Percentiles rank a stretch among this genome's conserved stretches.
Evolutionary conservation across 2,113 vertebrate species (phyloP).

Genomic region (Eulemur macaco): DNA sequence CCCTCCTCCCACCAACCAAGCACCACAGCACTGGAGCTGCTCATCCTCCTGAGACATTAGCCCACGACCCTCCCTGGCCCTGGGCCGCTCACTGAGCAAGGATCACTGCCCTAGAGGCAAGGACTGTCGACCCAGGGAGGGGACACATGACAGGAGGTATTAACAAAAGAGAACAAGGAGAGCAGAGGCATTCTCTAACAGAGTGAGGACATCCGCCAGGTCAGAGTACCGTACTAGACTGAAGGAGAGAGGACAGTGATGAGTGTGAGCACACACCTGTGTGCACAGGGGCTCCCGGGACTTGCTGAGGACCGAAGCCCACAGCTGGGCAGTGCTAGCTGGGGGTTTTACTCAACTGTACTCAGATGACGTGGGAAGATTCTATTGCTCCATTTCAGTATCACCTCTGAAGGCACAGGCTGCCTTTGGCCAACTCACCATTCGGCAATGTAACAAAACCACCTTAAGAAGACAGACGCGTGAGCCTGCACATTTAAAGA

Average conservation of each 20-base stretch:
- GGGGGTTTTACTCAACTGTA: not conserved
- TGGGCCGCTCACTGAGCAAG: not conserved
- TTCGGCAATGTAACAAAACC: not conserved
- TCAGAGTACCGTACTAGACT: fast-evolving
- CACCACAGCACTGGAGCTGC: not conserved
- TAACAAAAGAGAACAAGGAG: not conserved
- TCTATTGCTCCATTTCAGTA: not conserved
- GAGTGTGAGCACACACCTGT: fast-evolving
- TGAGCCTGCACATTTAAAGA: not conserved
- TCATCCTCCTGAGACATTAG: not conserved
- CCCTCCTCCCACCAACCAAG: not conserved
- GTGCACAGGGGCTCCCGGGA: not conserved
- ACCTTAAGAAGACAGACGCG: not conserved
- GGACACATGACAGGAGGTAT: not conserved
- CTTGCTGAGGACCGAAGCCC: not conserved
- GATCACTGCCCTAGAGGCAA: not conserved
- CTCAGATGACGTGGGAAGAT: not conserved
- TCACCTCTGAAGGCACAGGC: not conserved
- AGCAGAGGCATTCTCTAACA: fast-evolving
- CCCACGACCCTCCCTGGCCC: not conserved
- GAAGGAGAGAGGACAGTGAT: not conserved
- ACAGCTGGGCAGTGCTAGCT: not conserved
- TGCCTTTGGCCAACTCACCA: not conserved
- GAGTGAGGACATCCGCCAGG: fast-evolving
- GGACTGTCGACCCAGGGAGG: not conserved